Evolutionary conservation across 2,113 vertebrate genomes (phyloP), one percentile per base, ranked within the genome.

Genomic region (Thryonomys swinderianus): DNA sequence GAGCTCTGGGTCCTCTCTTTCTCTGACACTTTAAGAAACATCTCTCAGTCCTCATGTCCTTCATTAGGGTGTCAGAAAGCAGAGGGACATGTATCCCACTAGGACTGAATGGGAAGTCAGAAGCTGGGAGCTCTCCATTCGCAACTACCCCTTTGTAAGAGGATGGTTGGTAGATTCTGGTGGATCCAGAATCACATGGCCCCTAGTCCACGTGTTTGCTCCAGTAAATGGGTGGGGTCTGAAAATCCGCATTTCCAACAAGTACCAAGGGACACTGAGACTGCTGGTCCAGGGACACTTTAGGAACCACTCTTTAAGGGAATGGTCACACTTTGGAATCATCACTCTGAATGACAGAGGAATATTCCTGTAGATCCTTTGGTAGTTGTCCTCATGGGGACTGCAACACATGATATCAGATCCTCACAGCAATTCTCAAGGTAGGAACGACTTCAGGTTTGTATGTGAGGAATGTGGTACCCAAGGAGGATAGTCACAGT

Each of bases 151-250:
- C 3, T 82, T 1, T 4, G 14, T 32, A 10, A 17, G 48, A 53
- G 18, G 13, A 40, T 53, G 14, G 14, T 37, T 17, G 7, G 4
- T 37, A 34, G 53, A 17, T 7, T 32, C 11, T 0, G 2, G 55
- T 13, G 40, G 2, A 30, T 0, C 30, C n/a, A 10, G 25, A 25
- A 48, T 42, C 67, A 48, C 9, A n/a, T 53, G 40, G 61, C 25
- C 25, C 7, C 30, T 1, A 11, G 0, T 53, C 25, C 18, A 9
- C 1, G 21, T 4, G 11, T 23, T n/a, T 20, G 8, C 45, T 61
- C 14, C 16, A 23, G 2, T n/a, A 48, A 30, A 59, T 17, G 14
- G 3, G 12, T 30, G 37, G 32, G 53, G 18, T 34, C 55, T 32
- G 16, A 78, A n/a, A 92, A 37, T 45, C 1, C 48, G 48, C 3